Conservation (phyloP, 1,140 invertebrate genomes). For the Penaeus chinensis region DNA sequence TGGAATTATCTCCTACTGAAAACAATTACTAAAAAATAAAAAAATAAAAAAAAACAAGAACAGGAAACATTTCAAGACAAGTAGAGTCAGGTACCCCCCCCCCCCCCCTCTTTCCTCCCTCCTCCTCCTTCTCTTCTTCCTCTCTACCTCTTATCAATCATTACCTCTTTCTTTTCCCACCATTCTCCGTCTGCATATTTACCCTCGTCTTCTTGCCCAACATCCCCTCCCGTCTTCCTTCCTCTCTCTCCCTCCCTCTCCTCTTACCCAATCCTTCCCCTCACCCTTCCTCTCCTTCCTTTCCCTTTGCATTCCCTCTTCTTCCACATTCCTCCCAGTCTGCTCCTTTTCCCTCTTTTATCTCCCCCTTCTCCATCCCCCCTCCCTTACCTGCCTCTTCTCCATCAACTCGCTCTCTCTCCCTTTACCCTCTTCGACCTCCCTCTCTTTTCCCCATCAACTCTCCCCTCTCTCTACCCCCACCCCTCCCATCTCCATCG, state of each 20-base stretch:
- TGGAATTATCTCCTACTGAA: too few relatives aligned
- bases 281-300: neutral
- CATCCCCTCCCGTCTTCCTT: neutral
- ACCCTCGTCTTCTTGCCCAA: too few relatives aligned
- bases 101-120: too few relatives aligned
- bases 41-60: too few relatives aligned
- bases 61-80: too few relatives aligned
- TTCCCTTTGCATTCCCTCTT: neutral
- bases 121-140: too few relatives aligned
- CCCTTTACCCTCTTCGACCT: too few relatives aligned
- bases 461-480: neutral
- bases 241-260: neutral
- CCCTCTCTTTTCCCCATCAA: neutral
- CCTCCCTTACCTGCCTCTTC: neutral
- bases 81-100: too few relatives aligned
- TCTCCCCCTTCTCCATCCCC: neutral
- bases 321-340: neutral
- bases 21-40: too few relatives aligned
- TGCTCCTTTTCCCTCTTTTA: neutral
- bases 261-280: neutral
- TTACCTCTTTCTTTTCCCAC: too few relatives aligned
- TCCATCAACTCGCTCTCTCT: neutral
- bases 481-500: neutral
- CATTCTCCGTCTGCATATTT: too few relatives aligned
- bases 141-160: too few relatives aligned